Evolutionary conservation across 2,797 vertebrate genomes (phyloP), one percentile per base, ranked within the genome.

Genomic region (Pampus argenteus): DNA sequence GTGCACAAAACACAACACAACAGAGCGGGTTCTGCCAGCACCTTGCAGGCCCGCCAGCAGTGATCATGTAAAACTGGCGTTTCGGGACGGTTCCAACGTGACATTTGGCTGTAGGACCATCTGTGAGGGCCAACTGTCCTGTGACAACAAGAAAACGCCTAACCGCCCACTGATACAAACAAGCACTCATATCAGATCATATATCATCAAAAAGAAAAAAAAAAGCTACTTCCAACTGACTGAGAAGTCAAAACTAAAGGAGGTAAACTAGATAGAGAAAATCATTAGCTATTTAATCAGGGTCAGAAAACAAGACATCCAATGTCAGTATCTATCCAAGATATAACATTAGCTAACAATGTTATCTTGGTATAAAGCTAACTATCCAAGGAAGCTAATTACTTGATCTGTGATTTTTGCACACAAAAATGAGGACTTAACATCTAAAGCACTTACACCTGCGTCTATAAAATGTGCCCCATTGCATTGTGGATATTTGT

Each of bases 61-160:
- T 57, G 66, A 78, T 75, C 79, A 73, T 76, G 82, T 84, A 82
- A 78, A 81, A 87, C 51, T 25, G 76, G 54, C 9, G 60, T 86
- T 59, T 74, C 0, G 71, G 89, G 87, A 91, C 86, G 90, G 90
- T 91, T 91, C 70, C 76, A 88, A 66, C 70, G 26, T 89, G 85
- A 91, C 87, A 91, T 91, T 92, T 91, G 85, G 84, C 80, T 79
- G 72, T 56, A 64, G 65, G 79, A 86, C 88, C 92, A 91, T 91
- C 89, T 92, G 90, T 48, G 78, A 82, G 54, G 42, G 75, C 89
- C 85, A 88, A 86, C 78, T 90, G 89, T 78, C 65, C 76, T 26
- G 61, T 42, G 62, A 75, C 76, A 76, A 58, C 23, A 62, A 73
- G 72, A 71, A 68, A 77, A 74, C 2, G n/a, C 50, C 36, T 23